phyloP scores from a whole-genome alignment of 2,113 vertebrate genomes.

The Tenrec ecaudatus region DNA sequence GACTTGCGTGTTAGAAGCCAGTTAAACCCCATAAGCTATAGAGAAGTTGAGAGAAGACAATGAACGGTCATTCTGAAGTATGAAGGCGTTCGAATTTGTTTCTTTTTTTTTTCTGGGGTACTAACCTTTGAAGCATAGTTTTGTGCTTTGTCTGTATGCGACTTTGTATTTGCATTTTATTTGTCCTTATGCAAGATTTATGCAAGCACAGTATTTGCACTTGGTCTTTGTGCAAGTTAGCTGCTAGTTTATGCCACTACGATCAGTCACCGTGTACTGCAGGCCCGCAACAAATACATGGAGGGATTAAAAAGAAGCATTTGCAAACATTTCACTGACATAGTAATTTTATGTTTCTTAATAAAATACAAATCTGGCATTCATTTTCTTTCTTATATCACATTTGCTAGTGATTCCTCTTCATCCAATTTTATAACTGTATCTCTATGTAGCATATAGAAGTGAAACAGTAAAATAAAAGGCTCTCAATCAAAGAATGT shows the following conservation, averaged over 20 bases:
- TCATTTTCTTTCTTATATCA: neutral
- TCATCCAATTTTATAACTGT: neutral
- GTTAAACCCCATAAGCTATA: neutral
- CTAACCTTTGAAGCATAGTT: neutral
- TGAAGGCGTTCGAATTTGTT: neutral
- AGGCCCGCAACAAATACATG: too few species aligned
- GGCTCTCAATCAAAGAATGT: neutral
- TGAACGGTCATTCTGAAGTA: neutral
- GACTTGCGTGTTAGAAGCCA: too few species aligned
- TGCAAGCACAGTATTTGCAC: too few species aligned
- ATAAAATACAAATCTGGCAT: neutral
- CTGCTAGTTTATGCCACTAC: neutral
- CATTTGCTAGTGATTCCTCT: slow-evolving; percentile 18
- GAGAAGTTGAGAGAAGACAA: neutral
- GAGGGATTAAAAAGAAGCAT: neutral
- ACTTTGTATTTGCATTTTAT: too few species aligned
- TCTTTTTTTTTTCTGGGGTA: neutral
- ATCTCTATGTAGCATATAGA: neutral
- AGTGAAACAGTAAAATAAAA: neutral
- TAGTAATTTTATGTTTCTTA: neutral
- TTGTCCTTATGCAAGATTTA: too few species aligned
- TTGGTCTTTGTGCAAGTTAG: neutral
- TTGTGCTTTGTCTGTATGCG: too few species aligned
- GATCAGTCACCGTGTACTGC: too few species aligned
- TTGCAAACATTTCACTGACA: neutral